These are phyloP conservation scores for Dromius quadrimaculatus DNA, from an alignment of 2,888 invertebrate species.

Conservation along the genomic window DNA sequence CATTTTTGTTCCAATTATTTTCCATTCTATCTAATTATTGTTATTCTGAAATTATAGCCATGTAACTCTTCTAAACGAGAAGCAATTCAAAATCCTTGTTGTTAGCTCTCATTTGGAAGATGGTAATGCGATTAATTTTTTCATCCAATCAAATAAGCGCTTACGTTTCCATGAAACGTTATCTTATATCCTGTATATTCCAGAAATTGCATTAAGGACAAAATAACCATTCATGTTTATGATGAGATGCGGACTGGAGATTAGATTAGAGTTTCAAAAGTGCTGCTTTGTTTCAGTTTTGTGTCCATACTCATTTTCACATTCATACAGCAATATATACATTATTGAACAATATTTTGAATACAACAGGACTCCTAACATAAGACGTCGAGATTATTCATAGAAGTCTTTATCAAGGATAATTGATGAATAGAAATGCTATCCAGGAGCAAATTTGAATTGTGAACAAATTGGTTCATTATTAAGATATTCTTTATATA, in stretches of 20 bases:
- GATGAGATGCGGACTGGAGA: constrained; percentile 21
- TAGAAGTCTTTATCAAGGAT: too few relatives aligned
- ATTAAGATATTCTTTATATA: too few relatives aligned
- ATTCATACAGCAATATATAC: neutral
- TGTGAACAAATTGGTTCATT: too few relatives aligned
- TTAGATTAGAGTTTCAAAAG: constrained; percentile 34
- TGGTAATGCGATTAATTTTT: constrained; percentile 9
- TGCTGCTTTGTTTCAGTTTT: constrained; percentile 3
- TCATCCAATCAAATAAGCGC: constrained; percentile 6
- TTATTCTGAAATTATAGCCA: too few relatives aligned
- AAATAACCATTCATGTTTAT: constrained; percentile 32
- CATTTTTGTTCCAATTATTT: too few relatives aligned
- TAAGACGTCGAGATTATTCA: neutral
- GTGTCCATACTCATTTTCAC: too few relatives aligned
- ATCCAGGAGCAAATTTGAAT: too few relatives aligned
- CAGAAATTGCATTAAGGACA: constrained; percentile 17
- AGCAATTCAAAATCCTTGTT: neutral
- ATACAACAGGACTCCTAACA: neutral
- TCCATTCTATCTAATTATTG: too few relatives aligned
- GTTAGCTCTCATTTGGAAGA: neutral
- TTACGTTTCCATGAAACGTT: constrained; percentile 20
- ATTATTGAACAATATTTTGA: neutral
- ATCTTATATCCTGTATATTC: constrained; percentile 16
- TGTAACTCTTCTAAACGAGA: too few relatives aligned
- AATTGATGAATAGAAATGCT: too few relatives aligned